phyloP scores from a whole-genome alignment of 2,797 vertebrate genomes.

The Sebastes goodei region DNA sequence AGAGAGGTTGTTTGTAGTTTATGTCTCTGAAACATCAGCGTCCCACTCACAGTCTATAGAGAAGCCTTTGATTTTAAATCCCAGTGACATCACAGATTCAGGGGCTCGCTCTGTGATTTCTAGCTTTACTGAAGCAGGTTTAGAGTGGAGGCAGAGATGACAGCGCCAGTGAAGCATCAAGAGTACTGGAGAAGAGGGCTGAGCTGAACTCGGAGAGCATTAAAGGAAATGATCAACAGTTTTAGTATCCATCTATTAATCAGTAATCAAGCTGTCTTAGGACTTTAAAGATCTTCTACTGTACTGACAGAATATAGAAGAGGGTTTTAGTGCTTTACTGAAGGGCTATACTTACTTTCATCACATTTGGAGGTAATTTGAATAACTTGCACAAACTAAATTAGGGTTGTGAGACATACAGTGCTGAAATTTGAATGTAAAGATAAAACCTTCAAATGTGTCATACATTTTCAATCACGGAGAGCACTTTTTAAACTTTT shows the following conservation, averaged over 20 bases:
- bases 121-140: constrained; percentile 36
- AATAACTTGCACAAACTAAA: constrained; percentile 19
- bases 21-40: constrained; percentile 10
- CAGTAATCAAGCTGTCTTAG: constrained; percentile 43
- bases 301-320: constrained; percentile 16
- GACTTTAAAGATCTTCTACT: constrained; percentile 16
- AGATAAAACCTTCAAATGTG: background rate
- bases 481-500: background rate
- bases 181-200: constrained; percentile 8
- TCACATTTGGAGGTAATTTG: background rate
- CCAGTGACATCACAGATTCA: constrained; percentile 39
- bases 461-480: background rate
- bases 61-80: constrained; percentile 47
- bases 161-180: constrained; percentile 50
- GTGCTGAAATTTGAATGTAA: background rate
- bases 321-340: background rate
- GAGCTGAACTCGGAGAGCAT: constrained; percentile 26
- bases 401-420: background rate
- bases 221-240: constrained; percentile 40
- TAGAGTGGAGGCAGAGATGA: constrained; percentile 43
- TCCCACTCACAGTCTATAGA: background rate
- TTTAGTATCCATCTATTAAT: constrained; percentile 47
- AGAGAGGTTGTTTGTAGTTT: constrained; percentile 7
- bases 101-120: constrained; percentile 15
- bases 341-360: background rate